Base-by-base conservation (phyloP, 2,113 vertebrate species). In the Glaucomys volans region DNA sequence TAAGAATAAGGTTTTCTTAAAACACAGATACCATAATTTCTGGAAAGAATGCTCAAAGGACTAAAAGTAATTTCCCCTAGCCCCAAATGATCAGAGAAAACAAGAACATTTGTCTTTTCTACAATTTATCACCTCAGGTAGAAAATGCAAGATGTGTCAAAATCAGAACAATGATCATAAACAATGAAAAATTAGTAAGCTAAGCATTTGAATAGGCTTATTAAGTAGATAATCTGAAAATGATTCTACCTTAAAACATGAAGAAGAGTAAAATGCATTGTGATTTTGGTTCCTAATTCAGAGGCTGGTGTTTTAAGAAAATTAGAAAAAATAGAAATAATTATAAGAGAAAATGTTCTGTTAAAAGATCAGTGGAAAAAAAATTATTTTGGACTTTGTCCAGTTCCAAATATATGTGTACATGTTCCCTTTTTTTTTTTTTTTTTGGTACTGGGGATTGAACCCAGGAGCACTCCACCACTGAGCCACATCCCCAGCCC, bases 161-260 rank as follows among this genome's bases (percentile, higher is more conserved):
- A 91, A 90, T 87, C 44, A 83, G 80, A 95, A 86, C 82, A 96
- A 59, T 94, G 24, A 90, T 76, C 5, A 59, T 37, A 85, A 92
- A 86, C 72, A 75, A 66, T 44, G 26, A 86, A 72, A 82, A 59
- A 59, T 67, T 44, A 40, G 37, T 47, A 86, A 72, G 32, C 4
- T 5, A 82, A 67, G 11, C 40, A 66, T 66, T 93, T 88, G 80
- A 80, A 74, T 30, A 88, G 22, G 13, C 18, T 83, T 62, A 76
- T 83, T 77, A 85, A 64, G 59, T 26, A 91, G 54, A 91, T 75
- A 84, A 84, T 86, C 13, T 77, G 69, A 72, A 80, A 86, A 69
- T 52, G 92, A 89, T 40, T 74, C 6, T 28, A 28, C 18, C 8
- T 18, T 76, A 72, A 95, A 75, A 81, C 17, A 30, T 28, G 52